These are phyloP conservation scores for Drosophila paramelanica DNA, from an alignment of 2,888 invertebrate genomes.

Conservation along the genomic window DNA sequence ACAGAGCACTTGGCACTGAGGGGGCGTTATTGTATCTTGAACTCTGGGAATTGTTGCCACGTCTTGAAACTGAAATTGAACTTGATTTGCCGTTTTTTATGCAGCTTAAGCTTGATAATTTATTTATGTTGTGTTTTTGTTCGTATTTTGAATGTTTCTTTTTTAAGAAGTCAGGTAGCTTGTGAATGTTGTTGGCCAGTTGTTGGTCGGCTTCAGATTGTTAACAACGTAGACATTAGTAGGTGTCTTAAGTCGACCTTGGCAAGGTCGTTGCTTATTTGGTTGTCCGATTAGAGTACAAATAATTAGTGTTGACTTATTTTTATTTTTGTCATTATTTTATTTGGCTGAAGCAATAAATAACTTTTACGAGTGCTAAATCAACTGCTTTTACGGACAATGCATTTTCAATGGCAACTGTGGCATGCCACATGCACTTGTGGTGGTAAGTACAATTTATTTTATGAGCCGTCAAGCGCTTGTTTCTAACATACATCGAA, in stretches of 20 bases:
- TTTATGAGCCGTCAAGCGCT: not conserved
- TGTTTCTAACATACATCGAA: not conserved
- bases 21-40: constrained; percentile 30
- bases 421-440: constrained; percentile 1
- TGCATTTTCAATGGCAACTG: constrained; percentile 24
- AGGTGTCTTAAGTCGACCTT: constrained; percentile 40
- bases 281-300: constrained; percentile 27
- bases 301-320: constrained; percentile 26
- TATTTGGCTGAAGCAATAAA: constrained; percentile 10
- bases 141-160: constrained; percentile 19
- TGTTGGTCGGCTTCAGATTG: constrained; percentile 30
- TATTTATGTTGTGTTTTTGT: constrained; percentile 13
- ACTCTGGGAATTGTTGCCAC: constrained; percentile 32
- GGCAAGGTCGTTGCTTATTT: constrained; percentile 62
- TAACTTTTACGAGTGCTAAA: constrained; percentile 6
- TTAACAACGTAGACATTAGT: constrained; percentile 23
- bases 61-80: constrained; percentile 33
- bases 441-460: not conserved
- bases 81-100: constrained; percentile 43
- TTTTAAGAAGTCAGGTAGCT: constrained; percentile 13
- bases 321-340: constrained; percentile 7
- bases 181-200: constrained; percentile 33
- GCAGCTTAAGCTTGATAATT: constrained; percentile 29
- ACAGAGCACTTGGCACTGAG: constrained; percentile 46
- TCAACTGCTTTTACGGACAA: constrained; percentile 6